Conservation (phyloP, 2,797 vertebrate species). For the Pteronotus mesoamericanus region DNA sequence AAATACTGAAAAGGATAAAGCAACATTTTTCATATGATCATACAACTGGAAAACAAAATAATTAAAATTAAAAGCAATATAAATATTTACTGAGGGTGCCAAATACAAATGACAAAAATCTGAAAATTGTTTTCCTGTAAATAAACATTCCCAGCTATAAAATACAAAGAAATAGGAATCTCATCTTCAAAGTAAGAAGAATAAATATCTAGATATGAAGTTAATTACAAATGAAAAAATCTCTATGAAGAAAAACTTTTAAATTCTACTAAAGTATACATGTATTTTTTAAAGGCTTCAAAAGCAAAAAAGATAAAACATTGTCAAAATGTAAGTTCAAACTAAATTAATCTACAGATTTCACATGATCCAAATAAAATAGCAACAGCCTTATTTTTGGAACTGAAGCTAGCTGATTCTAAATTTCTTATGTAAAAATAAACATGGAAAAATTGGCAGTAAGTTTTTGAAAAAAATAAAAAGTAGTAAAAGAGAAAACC, state of each 20-base stretch:
- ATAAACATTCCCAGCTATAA: background rate
- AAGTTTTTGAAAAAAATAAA: conserved; percentile 53
- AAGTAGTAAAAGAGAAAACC: conserved; percentile 50
- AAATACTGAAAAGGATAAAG: background rate
- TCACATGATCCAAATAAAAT: conserved; percentile 73
- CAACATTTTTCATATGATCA: background rate
- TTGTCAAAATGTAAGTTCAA: conserved; percentile 62
- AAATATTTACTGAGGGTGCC: background rate
- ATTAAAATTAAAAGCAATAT: background rate
- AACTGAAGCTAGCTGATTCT: conserved; percentile 68
- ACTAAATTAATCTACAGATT: conserved; percentile 71
- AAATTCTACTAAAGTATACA: background rate
- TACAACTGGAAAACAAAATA: background rate
- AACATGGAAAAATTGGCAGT: conserved; percentile 67
- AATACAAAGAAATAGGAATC: background rate
- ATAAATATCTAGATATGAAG: background rate
- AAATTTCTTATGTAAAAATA: conserved; percentile 75
- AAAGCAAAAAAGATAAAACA: conserved; percentile 40
- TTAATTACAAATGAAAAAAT: background rate
- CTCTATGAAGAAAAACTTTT: background rate
- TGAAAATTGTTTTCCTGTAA: background rate
- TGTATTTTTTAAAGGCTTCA: background rate
- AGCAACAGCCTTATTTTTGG: conserved; percentile 71
- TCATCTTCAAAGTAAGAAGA: background rate
- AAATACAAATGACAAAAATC: background rate